A percentile compares a stretch with the other conserved stretches of the same genome.
These are phyloP conservation scores for Drosophila atroscutellata DNA, from an alignment of 2,888 invertebrate genomes.

Conservation along the genomic window DNA sequence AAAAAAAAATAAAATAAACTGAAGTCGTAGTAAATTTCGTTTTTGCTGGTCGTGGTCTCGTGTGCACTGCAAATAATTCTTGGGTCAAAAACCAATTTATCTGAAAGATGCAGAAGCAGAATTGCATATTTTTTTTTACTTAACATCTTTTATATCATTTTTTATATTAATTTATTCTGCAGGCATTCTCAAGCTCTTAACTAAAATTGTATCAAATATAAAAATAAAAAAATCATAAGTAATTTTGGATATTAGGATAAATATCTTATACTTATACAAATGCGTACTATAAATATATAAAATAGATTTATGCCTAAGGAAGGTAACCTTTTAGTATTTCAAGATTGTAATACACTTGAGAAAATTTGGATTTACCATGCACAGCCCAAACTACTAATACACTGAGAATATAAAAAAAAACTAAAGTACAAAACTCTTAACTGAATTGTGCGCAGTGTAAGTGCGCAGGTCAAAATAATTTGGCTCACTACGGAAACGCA, in stretches of 20 bases:
- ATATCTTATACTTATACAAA: neutral
- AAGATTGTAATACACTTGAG: neutral
- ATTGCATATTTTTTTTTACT: neutral
- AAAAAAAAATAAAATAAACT: slow-evolving; percentile 9
- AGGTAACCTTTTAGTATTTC: neutral
- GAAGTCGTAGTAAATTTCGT: slow-evolving; percentile 37
- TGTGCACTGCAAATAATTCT: slow-evolving; percentile 45
- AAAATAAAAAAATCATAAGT: neutral
- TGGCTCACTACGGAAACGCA: slow-evolving; percentile 64
- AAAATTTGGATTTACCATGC: neutral
- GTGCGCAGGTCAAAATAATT: slow-evolving; percentile 75
- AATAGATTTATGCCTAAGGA: neutral
- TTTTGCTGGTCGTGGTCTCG: slow-evolving; percentile 18
- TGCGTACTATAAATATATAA: neutral
- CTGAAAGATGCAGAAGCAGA: neutral
- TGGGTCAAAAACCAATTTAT: neutral
- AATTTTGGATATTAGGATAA: neutral
- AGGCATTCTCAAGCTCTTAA: neutral
- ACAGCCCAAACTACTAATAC: neutral
- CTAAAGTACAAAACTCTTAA: neutral
- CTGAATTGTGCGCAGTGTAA: slow-evolving; percentile 55
- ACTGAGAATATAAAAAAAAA: no score
- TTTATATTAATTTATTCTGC: neutral
- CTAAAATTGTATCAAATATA: neutral
- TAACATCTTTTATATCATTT: neutral